Evolutionary conservation across 2,888 invertebrate genomes (phyloP).

Genomic region (Odiellus spinosus): DNA sequence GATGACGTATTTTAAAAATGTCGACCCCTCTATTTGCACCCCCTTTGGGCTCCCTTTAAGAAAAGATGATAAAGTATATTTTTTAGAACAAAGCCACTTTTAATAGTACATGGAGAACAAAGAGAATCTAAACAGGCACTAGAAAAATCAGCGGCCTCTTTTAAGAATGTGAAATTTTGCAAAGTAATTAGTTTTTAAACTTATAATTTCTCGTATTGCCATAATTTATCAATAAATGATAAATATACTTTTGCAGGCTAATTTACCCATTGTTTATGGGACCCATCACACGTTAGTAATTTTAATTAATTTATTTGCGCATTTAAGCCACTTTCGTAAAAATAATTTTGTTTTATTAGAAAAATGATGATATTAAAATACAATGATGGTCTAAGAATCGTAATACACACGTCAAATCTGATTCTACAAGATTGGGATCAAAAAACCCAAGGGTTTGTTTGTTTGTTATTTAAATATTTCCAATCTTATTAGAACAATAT

Average conservation of each 20-base stretch:
- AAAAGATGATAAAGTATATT: neutral
- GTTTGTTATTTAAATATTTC: neutral
- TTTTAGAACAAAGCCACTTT: conserved; percentile 40
- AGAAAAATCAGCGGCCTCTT: conserved; percentile 27
- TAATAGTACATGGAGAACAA: conserved; percentile 62
- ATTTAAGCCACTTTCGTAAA: too few species aligned
- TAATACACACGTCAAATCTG: conserved; percentile 81
- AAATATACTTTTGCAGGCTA: conserved; percentile 43
- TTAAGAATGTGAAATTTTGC: conserved; percentile 27
- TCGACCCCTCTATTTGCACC: too few species aligned
- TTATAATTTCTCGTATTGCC: neutral
- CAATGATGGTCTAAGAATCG: conserved; percentile 58
- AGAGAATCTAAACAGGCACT: conserved; percentile 38
- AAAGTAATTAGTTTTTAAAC: conserved; percentile 22
- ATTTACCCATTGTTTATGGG: conserved; percentile 61
- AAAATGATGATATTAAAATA: conserved; percentile 75
- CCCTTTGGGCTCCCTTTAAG: conserved; percentile 18
- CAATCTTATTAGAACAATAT: too few species aligned
- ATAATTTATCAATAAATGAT: too few species aligned
- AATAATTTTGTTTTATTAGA: conserved; percentile 38
- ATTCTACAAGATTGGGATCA: conserved; percentile 85
- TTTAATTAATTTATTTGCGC: neutral
- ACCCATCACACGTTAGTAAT: conserved; percentile 65
- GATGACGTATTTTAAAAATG: too few species aligned
- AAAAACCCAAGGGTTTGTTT: conserved; percentile 49